Evolutionary conservation across 2,113 vertebrate species (phyloP).

Genomic region (Myocastor coypus): DNA sequence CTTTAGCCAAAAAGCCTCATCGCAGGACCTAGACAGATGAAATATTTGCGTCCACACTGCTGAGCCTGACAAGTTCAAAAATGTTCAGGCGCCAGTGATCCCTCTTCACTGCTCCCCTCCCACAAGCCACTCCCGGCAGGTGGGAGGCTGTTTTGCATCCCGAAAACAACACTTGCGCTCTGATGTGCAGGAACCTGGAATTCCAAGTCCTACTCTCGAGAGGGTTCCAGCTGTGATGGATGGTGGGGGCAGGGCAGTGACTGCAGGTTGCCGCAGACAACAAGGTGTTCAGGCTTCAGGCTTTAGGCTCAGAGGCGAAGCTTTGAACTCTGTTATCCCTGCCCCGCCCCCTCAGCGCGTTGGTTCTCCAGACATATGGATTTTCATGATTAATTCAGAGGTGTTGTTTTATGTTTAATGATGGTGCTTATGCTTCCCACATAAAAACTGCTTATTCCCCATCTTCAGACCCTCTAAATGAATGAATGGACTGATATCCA

Average conservation of each 20-base stretch:
- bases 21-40: not conserved
- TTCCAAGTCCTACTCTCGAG: not conserved
- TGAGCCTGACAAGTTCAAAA: not conserved
- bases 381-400: not conserved
- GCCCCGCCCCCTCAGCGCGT: not conserved
- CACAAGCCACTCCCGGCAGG: not conserved
- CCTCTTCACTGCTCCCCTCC: not conserved
- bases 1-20: not conserved
- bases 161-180: fast-evolving
- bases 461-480: not conserved
- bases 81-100: not conserved
- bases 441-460: not conserved
- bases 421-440: not conserved
- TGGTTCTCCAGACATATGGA: not conserved
- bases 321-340: not conserved
- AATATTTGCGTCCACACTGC: not conserved
- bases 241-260: not conserved
- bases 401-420: conserved; percentile 15
- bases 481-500: not conserved
- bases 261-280: not conserved
- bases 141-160: not conserved
- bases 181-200: not conserved
- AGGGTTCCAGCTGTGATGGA: not conserved
- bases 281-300: not conserved
- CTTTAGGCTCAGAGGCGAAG: not conserved